Evolutionary conservation across 1,140 invertebrate genomes (phyloP), one percentile per base, ranked within the genome.

Genomic region (Calliphora vicina): DNA sequence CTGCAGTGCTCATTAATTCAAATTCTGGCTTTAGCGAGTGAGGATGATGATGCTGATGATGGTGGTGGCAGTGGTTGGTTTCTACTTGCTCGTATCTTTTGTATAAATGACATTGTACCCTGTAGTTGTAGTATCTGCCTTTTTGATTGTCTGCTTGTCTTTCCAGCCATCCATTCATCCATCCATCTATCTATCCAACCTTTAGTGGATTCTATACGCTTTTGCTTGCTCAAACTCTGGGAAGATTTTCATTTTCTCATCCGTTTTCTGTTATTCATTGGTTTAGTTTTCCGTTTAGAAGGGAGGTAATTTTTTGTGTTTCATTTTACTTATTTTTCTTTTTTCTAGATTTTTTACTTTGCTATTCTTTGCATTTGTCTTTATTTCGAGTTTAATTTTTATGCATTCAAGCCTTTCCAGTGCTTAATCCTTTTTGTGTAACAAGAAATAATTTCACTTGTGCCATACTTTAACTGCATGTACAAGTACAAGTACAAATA

Each of bases 1-100:
- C 72, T 74, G 26, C 26, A 74, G 12, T 35, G 72, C 72, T 74
- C 72, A 74, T 74, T 74, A 74, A 74, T 74, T 74, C 26, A 74
- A 74, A 74, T 74, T 35, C 29, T 35, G 2, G 13, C 20, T 74
- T 17, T 42, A 35, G 72, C 12, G 13, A 1, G 27, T 17, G 17
- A 6, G 0, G 45, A 35, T 35, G 35, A 35, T 35, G 35, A 35
- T 10, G 35, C 10, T 35, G 35, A 2, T 35, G 35, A 10, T 35
- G 35, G 1, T 35, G 35, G 35, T 35, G 35, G 1, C 35, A 5
- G 35, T 35, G 35, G 35, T 35, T 35, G 35, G 35, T 35, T 35
- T 35, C 35, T 35, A 35, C 5, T n/a, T n/a, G n/a, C n/a, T 35
- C 35, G 0, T 35, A 35, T 35, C 35, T 50, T 50, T 2, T 50